Conservation (phyloP, 2,888 invertebrate species). For the Acrobasis repandana region DNA sequence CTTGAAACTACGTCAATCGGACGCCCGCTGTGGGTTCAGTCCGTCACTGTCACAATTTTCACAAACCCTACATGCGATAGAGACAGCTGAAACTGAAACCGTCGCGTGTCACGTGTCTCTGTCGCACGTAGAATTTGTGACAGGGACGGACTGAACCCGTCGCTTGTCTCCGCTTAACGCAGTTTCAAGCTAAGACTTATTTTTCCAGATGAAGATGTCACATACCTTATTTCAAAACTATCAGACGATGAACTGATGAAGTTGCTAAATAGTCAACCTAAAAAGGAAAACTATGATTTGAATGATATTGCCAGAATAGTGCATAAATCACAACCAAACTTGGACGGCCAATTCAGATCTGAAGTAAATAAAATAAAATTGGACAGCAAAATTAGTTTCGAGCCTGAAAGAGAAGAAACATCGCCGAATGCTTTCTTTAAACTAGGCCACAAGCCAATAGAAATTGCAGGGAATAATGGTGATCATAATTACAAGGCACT, state of each 20-base stretch:
- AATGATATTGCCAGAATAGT: slow-evolving; percentile 57
- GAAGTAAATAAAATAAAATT: slow-evolving; percentile 11
- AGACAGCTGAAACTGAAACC: no score
- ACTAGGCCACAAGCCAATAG: slow-evolving; percentile 59
- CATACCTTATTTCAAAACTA: slow-evolving; percentile 66
- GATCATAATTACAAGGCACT: slow-evolving; percentile 56
- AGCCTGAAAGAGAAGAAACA: slow-evolving; percentile 35
- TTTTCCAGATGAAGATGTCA: slow-evolving; percentile 57
- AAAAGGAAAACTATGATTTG: slow-evolving; percentile 56
- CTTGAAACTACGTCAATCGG: no score
- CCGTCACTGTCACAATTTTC: no score
- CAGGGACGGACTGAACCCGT: no score
- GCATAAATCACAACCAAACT: slow-evolving; percentile 36
- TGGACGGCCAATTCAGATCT: slow-evolving; percentile 28
- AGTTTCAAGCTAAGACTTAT: no score
- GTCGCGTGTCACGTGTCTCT: no score
- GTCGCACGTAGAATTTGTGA: no score
- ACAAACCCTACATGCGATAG: no score
- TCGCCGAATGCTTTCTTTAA: slow-evolving; percentile 51
- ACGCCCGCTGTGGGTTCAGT: no score
- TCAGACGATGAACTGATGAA: slow-evolving; percentile 64
- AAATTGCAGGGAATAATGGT: slow-evolving; percentile 40
- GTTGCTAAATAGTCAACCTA: slow-evolving; percentile 59
- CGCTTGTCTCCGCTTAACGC: no score
- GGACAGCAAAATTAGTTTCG: neutral